Percentiles rank a stretch among this genome's conserved stretches.
phyloP scores from a whole-genome alignment of 2,888 invertebrate species.

The Amphipoea oculea region DNA sequence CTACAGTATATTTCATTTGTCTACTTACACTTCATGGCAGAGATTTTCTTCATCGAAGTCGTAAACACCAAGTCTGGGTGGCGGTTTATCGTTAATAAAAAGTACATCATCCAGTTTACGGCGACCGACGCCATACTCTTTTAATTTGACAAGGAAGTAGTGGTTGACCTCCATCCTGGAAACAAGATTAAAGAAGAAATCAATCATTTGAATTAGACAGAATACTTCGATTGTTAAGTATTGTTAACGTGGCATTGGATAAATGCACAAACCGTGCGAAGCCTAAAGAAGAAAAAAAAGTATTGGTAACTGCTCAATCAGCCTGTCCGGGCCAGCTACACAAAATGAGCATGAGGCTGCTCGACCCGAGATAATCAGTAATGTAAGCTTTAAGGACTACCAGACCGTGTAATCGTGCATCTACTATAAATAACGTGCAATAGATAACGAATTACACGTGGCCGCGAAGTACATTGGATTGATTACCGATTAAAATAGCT shows the following conservation, averaged over 20 bases:
- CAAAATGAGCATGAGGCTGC: background rate
- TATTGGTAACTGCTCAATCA: background rate
- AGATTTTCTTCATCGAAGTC: slow-evolving; percentile 90
- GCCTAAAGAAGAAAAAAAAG: background rate
- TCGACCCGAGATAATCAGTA: background rate
- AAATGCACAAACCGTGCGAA: background rate
- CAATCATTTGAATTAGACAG: background rate
- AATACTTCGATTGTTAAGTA: background rate
- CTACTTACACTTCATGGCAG: slow-evolving; percentile 89
- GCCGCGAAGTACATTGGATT: slow-evolving; percentile 7
- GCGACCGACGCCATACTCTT: slow-evolving; percentile 83
- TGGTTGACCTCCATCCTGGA: slow-evolving; percentile 54
- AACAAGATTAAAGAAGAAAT: slow-evolving; percentile 5
- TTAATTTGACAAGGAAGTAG: slow-evolving; percentile 71
- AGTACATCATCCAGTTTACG: slow-evolving; percentile 86
- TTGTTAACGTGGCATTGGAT: background rate
- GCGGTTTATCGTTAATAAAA: slow-evolving; percentile 83
- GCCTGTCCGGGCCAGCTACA: background rate
- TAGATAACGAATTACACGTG: slow-evolving; percentile 10
- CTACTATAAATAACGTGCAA: background rate
- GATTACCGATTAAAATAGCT: background rate
- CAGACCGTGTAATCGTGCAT: slow-evolving; percentile 17
- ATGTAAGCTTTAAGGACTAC: background rate
- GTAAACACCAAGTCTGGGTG: slow-evolving; percentile 85
- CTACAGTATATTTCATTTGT: background rate